Evolutionary conservation across 2,113 vertebrate species (phyloP).

Genomic region (Seriola aureovittata): DNA sequence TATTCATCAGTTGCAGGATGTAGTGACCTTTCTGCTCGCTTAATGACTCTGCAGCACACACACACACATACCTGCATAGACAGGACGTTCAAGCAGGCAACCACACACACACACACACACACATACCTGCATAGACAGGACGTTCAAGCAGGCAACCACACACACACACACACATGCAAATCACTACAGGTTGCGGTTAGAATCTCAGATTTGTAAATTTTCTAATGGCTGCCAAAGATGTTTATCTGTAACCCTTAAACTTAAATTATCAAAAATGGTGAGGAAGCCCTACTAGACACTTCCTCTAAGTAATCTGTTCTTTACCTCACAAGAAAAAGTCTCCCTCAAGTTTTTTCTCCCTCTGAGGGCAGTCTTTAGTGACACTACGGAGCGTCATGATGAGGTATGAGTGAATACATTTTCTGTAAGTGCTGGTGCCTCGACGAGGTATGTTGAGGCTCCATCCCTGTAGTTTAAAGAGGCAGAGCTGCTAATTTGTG

Average conservation of each 20-base stretch:
- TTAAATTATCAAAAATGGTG: background rate
- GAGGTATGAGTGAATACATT: constrained; percentile 39
- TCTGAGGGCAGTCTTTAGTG: constrained; percentile 8
- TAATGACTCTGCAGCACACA: background rate
- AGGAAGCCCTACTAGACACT: background rate
- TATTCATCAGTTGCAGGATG: constrained; percentile 67
- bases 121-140: background rate
- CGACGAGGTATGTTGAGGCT: constrained; percentile 56
- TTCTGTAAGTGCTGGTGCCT: constrained; percentile 47
- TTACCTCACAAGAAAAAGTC: background rate
- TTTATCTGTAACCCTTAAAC: too few species aligned
- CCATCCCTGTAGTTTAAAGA: constrained; percentile 61
- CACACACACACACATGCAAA: background rate
- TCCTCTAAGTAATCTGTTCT: background rate
- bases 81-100: background rate
- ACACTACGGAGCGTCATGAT: constrained; percentile 20
- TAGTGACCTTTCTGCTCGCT: constrained; percentile 54
- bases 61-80: background rate
- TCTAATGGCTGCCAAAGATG: background rate
- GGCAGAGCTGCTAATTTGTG: constrained; percentile 72
- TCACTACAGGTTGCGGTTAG: background rate
- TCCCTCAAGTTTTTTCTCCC: constrained; percentile 3
- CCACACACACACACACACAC: too few species aligned
- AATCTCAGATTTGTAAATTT: background rate
- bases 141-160: background rate